phyloP scores from a whole-genome alignment of 2,888 invertebrate species.

The Trissonchulus sp. region DNA sequence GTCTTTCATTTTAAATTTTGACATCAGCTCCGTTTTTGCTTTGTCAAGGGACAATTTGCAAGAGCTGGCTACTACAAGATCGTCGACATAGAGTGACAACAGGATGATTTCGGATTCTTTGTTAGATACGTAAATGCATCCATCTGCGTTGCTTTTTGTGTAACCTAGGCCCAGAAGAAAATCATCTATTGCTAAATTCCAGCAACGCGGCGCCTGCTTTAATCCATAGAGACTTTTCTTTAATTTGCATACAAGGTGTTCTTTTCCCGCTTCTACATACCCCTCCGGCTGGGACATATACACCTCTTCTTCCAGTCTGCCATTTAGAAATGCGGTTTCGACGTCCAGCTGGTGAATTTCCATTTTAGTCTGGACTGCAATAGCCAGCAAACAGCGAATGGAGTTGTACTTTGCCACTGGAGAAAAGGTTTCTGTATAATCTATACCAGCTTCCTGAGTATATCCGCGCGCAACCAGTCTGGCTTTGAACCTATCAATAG shows the following conservation, averaged over 20 bases:
- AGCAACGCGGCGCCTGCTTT: too few relatives aligned
- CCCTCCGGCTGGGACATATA: slow-evolving; percentile 31
- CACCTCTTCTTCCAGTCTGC: background rate
- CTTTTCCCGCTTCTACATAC: slow-evolving; percentile 31
- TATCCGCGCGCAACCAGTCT: background rate
- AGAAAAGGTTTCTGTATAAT: background rate
- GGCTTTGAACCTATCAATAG: background rate
- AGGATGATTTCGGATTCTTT: background rate
- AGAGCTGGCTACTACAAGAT: background rate
- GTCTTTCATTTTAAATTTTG: slow-evolving; percentile 2
- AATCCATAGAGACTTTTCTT: too few relatives aligned
- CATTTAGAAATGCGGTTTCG: background rate
- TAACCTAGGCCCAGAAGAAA: slow-evolving; percentile 32
- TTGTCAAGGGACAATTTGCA: background rate
- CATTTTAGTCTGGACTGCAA: background rate
- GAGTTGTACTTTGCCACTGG: background rate
- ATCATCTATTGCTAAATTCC: slow-evolving; percentile 35
- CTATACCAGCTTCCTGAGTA: background rate
- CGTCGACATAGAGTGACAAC: background rate
- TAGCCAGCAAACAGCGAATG: background rate
- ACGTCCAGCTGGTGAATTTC: slow-evolving; percentile 9
- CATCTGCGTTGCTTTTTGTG: background rate
- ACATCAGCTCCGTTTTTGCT: background rate
- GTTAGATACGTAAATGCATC: background rate
- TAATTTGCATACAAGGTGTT: too few relatives aligned